phyloP scores from a whole-genome alignment of 2,888 invertebrate genomes.

The Pollenia griseotomentosa region DNA sequence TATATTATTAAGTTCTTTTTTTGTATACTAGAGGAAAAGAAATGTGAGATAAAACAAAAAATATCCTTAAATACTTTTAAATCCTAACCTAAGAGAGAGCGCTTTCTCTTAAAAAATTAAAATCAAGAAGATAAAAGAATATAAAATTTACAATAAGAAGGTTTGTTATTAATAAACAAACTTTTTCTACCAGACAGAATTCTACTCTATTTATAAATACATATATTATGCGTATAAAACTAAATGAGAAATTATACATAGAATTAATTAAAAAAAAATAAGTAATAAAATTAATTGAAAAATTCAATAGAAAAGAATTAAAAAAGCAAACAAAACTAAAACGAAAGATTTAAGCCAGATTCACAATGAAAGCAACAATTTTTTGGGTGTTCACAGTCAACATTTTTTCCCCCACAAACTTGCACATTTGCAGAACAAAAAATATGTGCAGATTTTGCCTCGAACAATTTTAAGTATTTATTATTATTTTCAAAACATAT shows the following conservation, averaged over 20 bases:
- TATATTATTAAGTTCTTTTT: conserved; percentile 66
- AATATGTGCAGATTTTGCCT: too few species aligned
- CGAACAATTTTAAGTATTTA: too few species aligned
- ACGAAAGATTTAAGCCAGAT: not conserved
- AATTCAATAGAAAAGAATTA: conserved; percentile 8
- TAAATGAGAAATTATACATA: conserved; percentile 37
- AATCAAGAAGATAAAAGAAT: conserved; percentile 16
- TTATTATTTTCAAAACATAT: too few species aligned
- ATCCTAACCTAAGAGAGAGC: conserved; percentile 65
- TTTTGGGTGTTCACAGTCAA: too few species aligned
- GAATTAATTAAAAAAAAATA: conserved; percentile 42
- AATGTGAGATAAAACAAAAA: conserved; percentile 45
- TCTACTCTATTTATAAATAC: conserved; percentile 47
- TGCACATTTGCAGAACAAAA: too few species aligned
- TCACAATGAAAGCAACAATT: too few species aligned
- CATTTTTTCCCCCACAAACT: too few species aligned
- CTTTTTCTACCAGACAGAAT: conserved; percentile 62
- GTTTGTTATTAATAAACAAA: conserved; percentile 56
- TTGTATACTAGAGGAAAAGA: conserved; percentile 68
- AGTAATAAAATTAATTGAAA: conserved; percentile 20
- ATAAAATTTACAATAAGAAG: conserved; percentile 28
- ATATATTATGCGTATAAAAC: conserved; percentile 29
- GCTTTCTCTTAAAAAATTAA: conserved; percentile 46
- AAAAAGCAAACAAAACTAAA: conserved; percentile 4
- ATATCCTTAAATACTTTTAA: conserved; percentile 62